Evolutionary conservation across 2,797 vertebrate genomes (phyloP).

Genomic region (Acridotheres tristis): DNA sequence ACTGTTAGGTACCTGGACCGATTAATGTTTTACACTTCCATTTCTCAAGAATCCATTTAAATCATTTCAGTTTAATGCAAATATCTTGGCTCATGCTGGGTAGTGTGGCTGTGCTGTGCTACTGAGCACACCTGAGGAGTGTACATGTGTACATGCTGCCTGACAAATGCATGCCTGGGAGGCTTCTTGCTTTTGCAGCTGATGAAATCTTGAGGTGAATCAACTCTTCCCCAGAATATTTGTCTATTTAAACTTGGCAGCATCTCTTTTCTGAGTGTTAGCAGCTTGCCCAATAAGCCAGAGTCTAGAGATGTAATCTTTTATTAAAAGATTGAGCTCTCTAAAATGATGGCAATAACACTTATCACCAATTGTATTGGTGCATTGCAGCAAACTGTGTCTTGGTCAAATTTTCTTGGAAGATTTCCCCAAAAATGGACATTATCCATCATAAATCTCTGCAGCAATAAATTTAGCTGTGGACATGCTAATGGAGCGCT

Average conservation of each 20-base stretch:
- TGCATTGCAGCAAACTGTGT: neutral
- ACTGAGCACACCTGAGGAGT: neutral
- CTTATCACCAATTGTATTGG: neutral
- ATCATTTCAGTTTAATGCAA: neutral
- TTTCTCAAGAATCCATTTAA: neutral
- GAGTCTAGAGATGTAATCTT: slow-evolving; percentile 12
- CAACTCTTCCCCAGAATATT: neutral
- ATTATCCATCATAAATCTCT: neutral
- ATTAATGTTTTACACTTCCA: neutral
- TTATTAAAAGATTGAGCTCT: neutral
- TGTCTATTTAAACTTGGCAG: neutral
- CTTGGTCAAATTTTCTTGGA: slow-evolving; percentile 11
- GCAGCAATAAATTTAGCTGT: slow-evolving; percentile 1
- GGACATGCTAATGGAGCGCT: neutral
- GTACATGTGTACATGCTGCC: neutral
- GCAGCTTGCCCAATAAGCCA: slow-evolving; percentile 3
- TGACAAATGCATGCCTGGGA: neutral
- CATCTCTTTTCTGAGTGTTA: neutral
- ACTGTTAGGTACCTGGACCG: neutral
- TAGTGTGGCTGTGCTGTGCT: neutral
- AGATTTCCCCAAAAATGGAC: neutral
- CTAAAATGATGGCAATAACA: neutral
- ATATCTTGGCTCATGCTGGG: neutral
- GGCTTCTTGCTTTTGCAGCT: neutral
- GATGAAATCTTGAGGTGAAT: neutral